A percentile compares a stretch with the other conserved stretches of the same genome.
Evolutionary conservation across 2,888 invertebrate genomes (phyloP).

Genomic region (Uloborus plumipes): DNA sequence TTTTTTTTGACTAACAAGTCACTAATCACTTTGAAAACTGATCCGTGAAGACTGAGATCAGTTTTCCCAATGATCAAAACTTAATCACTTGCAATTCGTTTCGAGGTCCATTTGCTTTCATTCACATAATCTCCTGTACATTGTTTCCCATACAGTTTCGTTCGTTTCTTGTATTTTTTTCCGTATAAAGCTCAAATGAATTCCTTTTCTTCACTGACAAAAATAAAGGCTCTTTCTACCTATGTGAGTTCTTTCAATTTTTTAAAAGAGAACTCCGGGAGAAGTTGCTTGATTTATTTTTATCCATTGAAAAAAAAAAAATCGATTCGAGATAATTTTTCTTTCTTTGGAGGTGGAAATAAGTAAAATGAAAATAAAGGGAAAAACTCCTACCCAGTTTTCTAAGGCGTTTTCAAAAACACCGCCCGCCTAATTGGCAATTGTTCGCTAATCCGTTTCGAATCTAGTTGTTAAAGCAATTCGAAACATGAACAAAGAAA

Average conservation of each 20-base stretch:
- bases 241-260: constrained; percentile 35
- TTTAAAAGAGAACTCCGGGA: neutral
- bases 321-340: constrained; percentile 50
- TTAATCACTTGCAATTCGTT: no score
- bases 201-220: constrained; percentile 16
- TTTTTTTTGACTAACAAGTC: no score
- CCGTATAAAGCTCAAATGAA: neutral
- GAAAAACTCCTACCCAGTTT: neutral
- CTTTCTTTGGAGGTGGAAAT: constrained; percentile 10
- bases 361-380: neutral
- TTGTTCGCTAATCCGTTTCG: constrained; percentile 59
- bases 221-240: no score
- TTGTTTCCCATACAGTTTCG: no score
- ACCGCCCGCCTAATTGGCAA: constrained; percentile 60
- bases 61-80: no score
- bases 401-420: constrained; percentile 57
- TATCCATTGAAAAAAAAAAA: constrained; percentile 19
- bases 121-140: no score
- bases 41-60: no score
- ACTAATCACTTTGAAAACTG: no score
- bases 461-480: constrained; percentile 56
- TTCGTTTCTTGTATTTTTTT: no score
- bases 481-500: constrained; percentile 31
- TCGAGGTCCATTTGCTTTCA: no score
- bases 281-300: no score